These are phyloP conservation scores for Pseudomyrmex concolor DNA, from an alignment of 1,140 invertebrate species.

Conservation along the genomic window DNA sequence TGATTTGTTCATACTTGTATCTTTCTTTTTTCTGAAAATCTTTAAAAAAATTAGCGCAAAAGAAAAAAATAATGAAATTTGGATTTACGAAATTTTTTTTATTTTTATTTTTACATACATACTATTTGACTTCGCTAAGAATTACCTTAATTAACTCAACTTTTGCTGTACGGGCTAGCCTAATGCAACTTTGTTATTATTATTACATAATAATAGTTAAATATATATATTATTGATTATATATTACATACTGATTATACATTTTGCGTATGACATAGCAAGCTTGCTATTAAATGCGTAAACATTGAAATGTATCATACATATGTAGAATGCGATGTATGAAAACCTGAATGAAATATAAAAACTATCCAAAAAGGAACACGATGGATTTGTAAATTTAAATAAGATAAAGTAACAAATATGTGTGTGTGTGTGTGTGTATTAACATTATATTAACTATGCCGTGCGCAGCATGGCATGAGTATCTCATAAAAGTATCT, in stretches of 20 bases:
- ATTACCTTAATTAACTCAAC: conserved; percentile 66
- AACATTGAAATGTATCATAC: neutral
- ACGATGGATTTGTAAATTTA: conserved; percentile 16
- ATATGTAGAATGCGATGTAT: conserved; percentile 13
- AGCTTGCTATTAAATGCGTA: conserved; percentile 6
- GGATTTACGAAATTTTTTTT: conserved; percentile 54
- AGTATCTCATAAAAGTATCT: neutral
- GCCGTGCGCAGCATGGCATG: neutral
- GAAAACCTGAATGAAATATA: conserved; percentile 22
- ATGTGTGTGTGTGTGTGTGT: too few relatives aligned
- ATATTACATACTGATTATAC: neutral
- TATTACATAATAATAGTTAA: conserved; percentile 61
- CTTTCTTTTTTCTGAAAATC: too few relatives aligned
- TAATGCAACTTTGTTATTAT: conserved; percentile 70
- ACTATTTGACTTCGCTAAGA: conserved; percentile 42
- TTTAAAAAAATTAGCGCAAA: too few relatives aligned
- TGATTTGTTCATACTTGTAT: too few relatives aligned
- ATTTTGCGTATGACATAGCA: conserved; percentile 4
- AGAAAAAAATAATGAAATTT: neutral
- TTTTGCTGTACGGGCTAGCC: conserved; percentile 76
- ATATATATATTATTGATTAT: conserved; percentile 13
- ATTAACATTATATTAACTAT: neutral
- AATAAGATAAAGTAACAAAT: conserved; percentile 33
- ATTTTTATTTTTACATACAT: conserved; percentile 55
- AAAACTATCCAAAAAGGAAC: conserved; percentile 9